Evolutionary conservation across 1,140 invertebrate genomes (phyloP), one percentile per base, ranked within the genome.

Genomic region (Theocolax elegans): DNA sequence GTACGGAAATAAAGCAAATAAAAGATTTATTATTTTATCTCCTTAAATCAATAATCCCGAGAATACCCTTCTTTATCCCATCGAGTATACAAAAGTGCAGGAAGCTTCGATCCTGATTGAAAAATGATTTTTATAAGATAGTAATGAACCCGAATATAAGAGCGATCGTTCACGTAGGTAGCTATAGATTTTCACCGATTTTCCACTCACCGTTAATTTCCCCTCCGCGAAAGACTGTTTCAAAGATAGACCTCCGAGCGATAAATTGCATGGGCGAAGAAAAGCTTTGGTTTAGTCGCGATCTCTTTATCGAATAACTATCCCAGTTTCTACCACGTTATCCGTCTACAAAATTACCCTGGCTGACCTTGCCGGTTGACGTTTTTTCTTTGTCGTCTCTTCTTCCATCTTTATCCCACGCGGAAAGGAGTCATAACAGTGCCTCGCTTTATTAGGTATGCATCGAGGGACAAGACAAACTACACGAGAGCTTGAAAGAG

Each of bases 401-500:
- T 56, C 62, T 27, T 10, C 38, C 25, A 62, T 44, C 59, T 44
- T 12, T 54, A 65, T 53, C 49, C 63, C 53, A 58, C 64, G 42
- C 58, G 66, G 49, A 71, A 73, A 71, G 56, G 44, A 66, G 67
- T 65, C 70, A 75, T 74, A 54, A 75, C 76, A 76, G 75, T 75
- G 71, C 75, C n/a, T 67, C 75, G 77, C 79, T 84, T 83, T 84
- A 84, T 83, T 84, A 83, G 80, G 78, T 78, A 84, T 83, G 79
- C 80, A 78, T 67, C 44, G 54, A 27, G 67, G n/a, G 73, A 75
- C 73, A 72, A 76, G 75, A 65, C 62, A 53, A 60, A 73, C 67
- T 59, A 62, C 59, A 71, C 65, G 44, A 31, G 9, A 35, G 1
- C 38, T 12, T 12, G 23, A 15, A 25, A 19, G 56, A 25, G 53